Base-by-base conservation (phyloP, 2,113 vertebrate species). In the Cacatua alba region DNA sequence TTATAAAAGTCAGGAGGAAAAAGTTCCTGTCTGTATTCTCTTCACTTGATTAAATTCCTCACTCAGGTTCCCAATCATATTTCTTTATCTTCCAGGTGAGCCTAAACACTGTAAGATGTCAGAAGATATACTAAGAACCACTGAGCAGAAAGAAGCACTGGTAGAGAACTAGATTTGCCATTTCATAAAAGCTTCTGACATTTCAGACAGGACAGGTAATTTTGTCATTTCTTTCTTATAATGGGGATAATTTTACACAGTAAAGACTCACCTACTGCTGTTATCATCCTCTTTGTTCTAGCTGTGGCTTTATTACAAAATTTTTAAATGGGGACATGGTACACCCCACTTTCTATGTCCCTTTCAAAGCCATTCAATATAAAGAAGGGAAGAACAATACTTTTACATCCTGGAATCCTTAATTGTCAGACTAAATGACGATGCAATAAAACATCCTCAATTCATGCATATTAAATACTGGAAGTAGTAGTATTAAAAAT, bases 141-240 rank as follows among this genome's bases (percentile, higher is more conserved):
- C 97, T 41, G 98, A 97, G 71, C 97, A 97, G 72, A 95, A 91
- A 49, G 85, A 90, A 74, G 94, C 96, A 62, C 77, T 96, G 85
- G 77, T 97, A 62, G 87, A 70, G 87, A 97, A 95, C 64, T 98
- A 98, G 96, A 82, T 86, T 37, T 90, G 60, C 51, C 51, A 29
- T 71, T 94, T 81, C 44, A 91, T 94, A 46, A 88, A 83, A 82
- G 94, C 96, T 97, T 96, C 97, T 96, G 95, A 92, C 63, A 26
- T 94, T 95, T 96, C 92, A 90, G 94, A 90, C 59, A 88, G 70
- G 70, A 97, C 88, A 98, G 98, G 98, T 98, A 98, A 97, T 86
- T 88, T 85, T 79, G 65, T 57, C 3, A 26, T 91, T 95, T 96
- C 14, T 76, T 84, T 75, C 33, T 46, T 81, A 15, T 4, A 48